Conservation (phyloP, 1,140 invertebrate species). For the Battus philenor region DNA sequence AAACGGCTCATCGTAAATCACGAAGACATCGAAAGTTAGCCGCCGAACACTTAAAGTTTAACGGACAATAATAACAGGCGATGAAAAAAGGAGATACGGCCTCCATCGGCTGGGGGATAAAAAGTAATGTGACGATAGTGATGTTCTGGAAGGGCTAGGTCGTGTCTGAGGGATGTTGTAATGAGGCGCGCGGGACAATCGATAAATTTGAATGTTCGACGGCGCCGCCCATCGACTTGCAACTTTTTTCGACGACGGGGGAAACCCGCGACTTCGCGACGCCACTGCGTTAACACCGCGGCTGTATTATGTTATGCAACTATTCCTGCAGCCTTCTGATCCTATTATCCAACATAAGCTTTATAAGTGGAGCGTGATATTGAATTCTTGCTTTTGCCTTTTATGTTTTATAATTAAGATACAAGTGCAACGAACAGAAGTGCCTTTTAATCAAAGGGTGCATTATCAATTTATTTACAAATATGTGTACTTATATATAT, state of each 20-base stretch:
- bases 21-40: slow-evolving; percentile 71
- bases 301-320: slow-evolving; percentile 20
- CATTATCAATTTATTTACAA: too few species aligned
- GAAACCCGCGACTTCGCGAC: slow-evolving; percentile 58
- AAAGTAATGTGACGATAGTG: slow-evolving; percentile 65
- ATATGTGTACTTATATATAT: too few species aligned
- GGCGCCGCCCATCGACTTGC: slow-evolving; percentile 68
- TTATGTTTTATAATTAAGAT: too few species aligned
- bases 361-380: too few species aligned
- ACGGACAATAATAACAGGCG: slow-evolving; percentile 70
- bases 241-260: slow-evolving; percentile 69
- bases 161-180: slow-evolving; percentile 68
- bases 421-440: too few species aligned
- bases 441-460: too few species aligned
- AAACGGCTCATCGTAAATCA: slow-evolving; percentile 69
- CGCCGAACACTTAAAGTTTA: slow-evolving; percentile 73
- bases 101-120: slow-evolving; percentile 44
- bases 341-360: too few species aligned
- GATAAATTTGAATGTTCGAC: slow-evolving; percentile 74
- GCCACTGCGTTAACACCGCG: slow-evolving; percentile 33
- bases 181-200: slow-evolving; percentile 67
- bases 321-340: slow-evolving; percentile 11
- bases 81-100: slow-evolving; percentile 61
- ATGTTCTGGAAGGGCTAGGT: slow-evolving; percentile 59
- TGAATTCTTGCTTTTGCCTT: too few species aligned